Percentiles rank a stretch among this genome's conserved stretches.
These are phyloP conservation scores for Bellardia bayeri DNA, from an alignment of 2,888 invertebrate species.

Conservation along the genomic window DNA sequence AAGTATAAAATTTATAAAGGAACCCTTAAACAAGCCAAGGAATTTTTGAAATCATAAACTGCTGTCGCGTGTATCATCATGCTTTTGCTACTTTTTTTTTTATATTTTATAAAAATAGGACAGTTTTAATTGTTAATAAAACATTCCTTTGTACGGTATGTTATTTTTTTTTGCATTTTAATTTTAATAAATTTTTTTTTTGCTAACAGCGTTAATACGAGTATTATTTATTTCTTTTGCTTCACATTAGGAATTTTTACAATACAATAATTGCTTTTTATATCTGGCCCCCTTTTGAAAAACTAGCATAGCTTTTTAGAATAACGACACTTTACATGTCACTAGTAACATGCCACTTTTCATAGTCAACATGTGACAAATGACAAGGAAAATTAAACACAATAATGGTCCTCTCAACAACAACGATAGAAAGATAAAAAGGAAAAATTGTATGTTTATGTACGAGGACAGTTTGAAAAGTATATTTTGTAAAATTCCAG, in stretches of 20 bases:
- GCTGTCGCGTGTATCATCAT: background rate
- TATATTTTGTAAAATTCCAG: background rate
- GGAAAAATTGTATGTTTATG: background rate
- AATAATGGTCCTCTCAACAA: background rate
- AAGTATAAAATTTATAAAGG: too few relatives aligned
- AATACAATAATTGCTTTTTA: conserved; percentile 25
- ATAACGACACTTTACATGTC: conserved; percentile 53
- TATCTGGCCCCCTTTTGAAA: background rate
- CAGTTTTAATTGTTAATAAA: conserved; percentile 20
- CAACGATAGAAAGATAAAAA: background rate
- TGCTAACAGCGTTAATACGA: background rate
- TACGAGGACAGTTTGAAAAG: background rate
- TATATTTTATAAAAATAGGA: background rate
- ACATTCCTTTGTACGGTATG: conserved; percentile 30
- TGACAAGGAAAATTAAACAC: conserved; percentile 46
- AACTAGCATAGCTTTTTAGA: background rate
- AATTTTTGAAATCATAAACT: background rate
- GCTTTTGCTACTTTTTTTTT: background rate
- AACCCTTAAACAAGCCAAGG: too few relatives aligned
- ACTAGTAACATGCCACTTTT: conserved; percentile 40
- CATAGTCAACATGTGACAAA: conserved; percentile 61
- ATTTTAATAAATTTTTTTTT: conserved; percentile 40
- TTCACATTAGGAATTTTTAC: background rate
- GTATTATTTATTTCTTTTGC: background rate
- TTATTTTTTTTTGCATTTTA: background rate